These are phyloP conservation scores for Mya arenaria DNA, from an alignment of 1,140 invertebrate genomes.

Conservation along the genomic window DNA sequence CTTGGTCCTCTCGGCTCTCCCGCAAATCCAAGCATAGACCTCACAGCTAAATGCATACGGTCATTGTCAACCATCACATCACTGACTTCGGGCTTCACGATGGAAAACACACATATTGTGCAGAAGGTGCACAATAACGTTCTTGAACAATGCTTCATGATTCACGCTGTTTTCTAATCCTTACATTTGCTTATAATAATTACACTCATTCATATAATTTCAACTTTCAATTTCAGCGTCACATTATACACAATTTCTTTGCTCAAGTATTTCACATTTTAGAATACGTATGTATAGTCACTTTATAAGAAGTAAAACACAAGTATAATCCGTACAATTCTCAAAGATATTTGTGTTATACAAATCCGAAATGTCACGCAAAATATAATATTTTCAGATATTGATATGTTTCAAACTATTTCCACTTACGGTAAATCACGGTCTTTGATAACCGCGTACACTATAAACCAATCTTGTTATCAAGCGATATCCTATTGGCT, in stretches of 20 bases:
- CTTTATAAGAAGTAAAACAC: no score
- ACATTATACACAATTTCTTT: no score
- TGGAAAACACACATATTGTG: not conserved
- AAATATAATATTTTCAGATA: no score
- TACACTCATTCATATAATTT: no score
- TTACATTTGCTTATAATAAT: no score
- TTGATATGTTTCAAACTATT: constrained; percentile 2
- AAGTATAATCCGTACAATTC: no score
- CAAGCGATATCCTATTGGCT: constrained; percentile 27
- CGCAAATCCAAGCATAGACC: constrained; percentile 32
- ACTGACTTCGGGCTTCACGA: constrained; percentile 5
- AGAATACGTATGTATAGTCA: no score
- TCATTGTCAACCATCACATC: constrained; percentile 25
- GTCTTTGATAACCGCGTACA: constrained; percentile 15
- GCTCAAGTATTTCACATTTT: no score
- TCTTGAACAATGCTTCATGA: constrained; percentile 36
- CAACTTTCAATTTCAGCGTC: no score
- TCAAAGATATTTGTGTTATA: no score
- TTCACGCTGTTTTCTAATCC: no score
- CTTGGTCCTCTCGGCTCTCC: constrained; percentile 2
- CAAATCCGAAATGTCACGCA: no score
- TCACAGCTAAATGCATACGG: constrained; percentile 28
- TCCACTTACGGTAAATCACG: constrained; percentile 40
- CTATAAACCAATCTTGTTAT: constrained; percentile 32
- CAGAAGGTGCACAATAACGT: constrained; percentile 10